These are phyloP conservation scores for Colletes gigas DNA, from an alignment of 1,140 invertebrate species.

Conservation along the genomic window DNA sequence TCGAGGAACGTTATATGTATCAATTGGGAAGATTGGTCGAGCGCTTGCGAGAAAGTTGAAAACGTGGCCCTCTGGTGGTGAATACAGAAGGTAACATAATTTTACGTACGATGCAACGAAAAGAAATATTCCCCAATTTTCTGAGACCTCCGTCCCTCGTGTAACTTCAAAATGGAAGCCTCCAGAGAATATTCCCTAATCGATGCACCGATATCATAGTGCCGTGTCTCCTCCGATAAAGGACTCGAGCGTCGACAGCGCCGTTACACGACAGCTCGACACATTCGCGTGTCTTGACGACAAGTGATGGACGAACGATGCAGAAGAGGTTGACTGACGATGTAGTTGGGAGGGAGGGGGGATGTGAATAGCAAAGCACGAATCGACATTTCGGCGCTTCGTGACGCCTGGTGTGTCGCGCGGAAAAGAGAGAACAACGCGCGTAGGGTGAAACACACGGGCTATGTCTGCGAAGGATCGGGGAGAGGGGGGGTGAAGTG, in stretches of 20 bases:
- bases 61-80: too few species aligned
- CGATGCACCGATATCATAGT: not conserved
- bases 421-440: constrained; percentile 13
- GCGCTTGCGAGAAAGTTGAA: too few species aligned
- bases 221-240: constrained; percentile 4
- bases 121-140: too few species aligned
- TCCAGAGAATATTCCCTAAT: too few species aligned
- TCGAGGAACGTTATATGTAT: too few species aligned
- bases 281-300: constrained; percentile 30
- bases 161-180: too few species aligned
- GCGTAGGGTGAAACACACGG: not conserved
- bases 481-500: constrained; percentile 1
- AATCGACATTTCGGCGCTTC: constrained; percentile 39
- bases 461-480: not conserved
- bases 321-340: not conserved
- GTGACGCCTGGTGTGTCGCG: constrained; percentile 20
- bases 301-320: constrained; percentile 16
- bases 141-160: too few species aligned
- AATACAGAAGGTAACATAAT: too few species aligned
- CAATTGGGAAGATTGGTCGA: too few species aligned
- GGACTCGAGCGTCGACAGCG: not conserved
- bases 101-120: too few species aligned
- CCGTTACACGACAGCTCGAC: constrained; percentile 13
- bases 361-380: constrained; percentile 18
- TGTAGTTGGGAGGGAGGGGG: not conserved